phyloP scores from a whole-genome alignment of 2,113 vertebrate genomes.

The Spea multiplicata region DNA sequence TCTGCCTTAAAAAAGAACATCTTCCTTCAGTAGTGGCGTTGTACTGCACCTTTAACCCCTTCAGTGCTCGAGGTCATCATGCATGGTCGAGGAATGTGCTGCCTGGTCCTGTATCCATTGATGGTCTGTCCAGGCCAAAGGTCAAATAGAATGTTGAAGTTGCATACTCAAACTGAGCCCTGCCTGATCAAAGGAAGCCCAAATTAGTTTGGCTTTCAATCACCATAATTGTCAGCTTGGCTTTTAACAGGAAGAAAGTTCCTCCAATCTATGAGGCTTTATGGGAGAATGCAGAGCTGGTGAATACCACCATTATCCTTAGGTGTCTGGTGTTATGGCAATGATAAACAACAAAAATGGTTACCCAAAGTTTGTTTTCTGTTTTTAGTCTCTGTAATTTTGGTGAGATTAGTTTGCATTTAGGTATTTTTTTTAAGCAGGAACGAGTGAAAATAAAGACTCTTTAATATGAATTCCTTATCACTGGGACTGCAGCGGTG shows the following conservation, averaged over 20 bases:
- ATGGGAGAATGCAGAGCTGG: conserved; percentile 25
- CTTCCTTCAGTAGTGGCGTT: too few relatives aligned
- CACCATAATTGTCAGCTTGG: conserved; percentile 67
- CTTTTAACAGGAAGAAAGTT: conserved; percentile 61
- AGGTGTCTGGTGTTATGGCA: conserved; percentile 13
- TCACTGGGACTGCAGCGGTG: too few relatives aligned
- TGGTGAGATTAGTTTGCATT: too few relatives aligned
- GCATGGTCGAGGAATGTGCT: conserved; percentile 40
- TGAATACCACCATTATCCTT: conserved; percentile 19
- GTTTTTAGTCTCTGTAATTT: background rate
- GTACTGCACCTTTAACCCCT: conserved; percentile 27
- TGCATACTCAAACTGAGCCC: conserved; percentile 57
- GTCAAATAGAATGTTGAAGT: conserved; percentile 45
- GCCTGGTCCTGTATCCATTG: conserved; percentile 26
- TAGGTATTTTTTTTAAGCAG: too few relatives aligned
- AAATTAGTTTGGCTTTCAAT: conserved; percentile 71
- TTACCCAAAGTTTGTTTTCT: background rate
- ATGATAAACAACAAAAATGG: background rate
- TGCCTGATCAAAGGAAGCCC: conserved; percentile 66
- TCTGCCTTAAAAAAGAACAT: too few relatives aligned
- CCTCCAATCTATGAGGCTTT: conserved; percentile 57
- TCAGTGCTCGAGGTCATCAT: conserved; percentile 18
- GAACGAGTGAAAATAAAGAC: too few relatives aligned
- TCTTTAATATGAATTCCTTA: too few relatives aligned
- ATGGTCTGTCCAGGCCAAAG: conserved; percentile 38